Conservation (phyloP, 2,113 vertebrate species). For the Eublepharis macularius region DNA sequence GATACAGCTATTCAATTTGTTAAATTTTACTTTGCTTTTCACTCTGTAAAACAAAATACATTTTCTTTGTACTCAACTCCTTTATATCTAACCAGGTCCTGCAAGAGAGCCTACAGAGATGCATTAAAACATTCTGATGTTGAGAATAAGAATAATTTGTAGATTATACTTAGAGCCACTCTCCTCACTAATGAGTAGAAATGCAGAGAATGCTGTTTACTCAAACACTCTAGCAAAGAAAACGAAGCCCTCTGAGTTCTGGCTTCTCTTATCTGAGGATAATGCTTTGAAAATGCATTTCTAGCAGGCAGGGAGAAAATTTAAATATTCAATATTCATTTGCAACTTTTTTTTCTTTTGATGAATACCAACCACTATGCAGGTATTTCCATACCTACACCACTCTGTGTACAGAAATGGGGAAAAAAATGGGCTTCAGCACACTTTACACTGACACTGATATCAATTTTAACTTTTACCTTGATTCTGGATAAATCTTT, state of each 20-base stretch:
- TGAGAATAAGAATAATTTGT: constrained; percentile 47
- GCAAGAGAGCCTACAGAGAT: constrained; percentile 59
- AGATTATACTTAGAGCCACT: constrained; percentile 52
- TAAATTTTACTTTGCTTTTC: constrained; percentile 24
- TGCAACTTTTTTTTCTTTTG: constrained; percentile 77
- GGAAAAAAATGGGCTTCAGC: constrained; percentile 56
- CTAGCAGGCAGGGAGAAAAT: constrained; percentile 72
- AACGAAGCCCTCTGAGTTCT: constrained; percentile 57
- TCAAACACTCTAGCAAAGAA: constrained; percentile 46
- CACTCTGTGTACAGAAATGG: constrained; percentile 64
- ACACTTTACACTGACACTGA: constrained; percentile 69
- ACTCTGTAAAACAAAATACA: background rate
- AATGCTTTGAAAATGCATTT: constrained; percentile 76
- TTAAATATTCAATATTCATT: constrained; percentile 84
- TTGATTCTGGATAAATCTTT: constrained; percentile 63
- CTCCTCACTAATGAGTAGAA: constrained; percentile 48
- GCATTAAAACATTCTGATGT: constrained; percentile 54
- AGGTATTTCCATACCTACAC: constrained; percentile 67
- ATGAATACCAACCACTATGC: constrained; percentile 68
- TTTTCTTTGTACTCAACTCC: constrained; percentile 44
- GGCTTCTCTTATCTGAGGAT: constrained; percentile 70
- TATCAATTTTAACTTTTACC: constrained; percentile 65
- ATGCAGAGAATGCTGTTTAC: constrained; percentile 48
- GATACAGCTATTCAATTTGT: constrained; percentile 14
- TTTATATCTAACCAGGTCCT: constrained; percentile 35